Base-by-base conservation (phyloP, 2,797 vertebrate species). In the Sitta carolinensis region DNA sequence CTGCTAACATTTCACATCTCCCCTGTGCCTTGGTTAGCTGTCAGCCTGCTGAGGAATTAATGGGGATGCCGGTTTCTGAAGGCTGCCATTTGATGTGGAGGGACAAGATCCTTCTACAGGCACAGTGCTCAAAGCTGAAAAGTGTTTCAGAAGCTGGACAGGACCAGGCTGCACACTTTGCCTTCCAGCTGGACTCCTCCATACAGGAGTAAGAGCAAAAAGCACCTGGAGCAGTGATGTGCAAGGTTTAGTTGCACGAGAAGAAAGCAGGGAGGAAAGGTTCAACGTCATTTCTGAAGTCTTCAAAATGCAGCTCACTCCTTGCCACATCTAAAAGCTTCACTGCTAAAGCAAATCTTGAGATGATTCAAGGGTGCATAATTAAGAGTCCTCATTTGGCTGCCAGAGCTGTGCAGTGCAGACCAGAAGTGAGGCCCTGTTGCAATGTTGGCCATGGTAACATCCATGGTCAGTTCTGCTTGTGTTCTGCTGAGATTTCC, bases 211-310 rank as follows among this genome's bases (percentile, higher is more conserved):
- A 27, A n/a, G 43, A 91, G 32, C 40, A 40, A 42, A 82, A 86
- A 79, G 20, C 54, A 29, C 17, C 40, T 40, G 86, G 32, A 26
- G 5, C 0, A 0, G 21, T 51, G 47, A 29, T 2, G 2, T 21
- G 11, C 10, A 25, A 54, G 58, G 7, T 75, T 64, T 62, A 40
- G 40, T 48, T 58, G 21, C 1, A 0, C 5, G 29, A 70, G 58
- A 84, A 84, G 27, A 57, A 78, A 42, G 40, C 13, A 1, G 26
- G 30, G 26, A 40, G 17, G 11, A 27, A 18, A 21, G 30, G 23
- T 25, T 94, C 25, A 3, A 3, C 2, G 1, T 55, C 19, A 9
- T 80, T 63, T 67, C 30, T 12, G 45, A 83, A 88, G 52, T n/a
- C 32, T 79, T 87, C 76, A 62, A 47, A 88, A 66, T 10, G 3